These are phyloP conservation scores for Metallyticus violacea DNA, from an alignment of 2,888 invertebrate genomes.

Conservation along the genomic window DNA sequence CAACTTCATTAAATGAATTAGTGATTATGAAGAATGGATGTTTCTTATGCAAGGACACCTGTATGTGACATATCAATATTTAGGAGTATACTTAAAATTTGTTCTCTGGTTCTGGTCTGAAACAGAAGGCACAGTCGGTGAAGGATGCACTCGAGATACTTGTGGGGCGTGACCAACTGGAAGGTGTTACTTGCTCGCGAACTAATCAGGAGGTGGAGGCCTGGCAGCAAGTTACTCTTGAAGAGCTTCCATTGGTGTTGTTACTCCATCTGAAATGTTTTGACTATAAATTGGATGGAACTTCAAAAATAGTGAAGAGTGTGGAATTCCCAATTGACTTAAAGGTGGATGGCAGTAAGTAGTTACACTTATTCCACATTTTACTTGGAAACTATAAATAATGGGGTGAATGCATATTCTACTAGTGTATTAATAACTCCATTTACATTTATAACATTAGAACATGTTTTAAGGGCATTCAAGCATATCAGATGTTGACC, in stretches of 20 bases:
- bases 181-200: slow-evolving; percentile 80
- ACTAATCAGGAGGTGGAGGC: slow-evolving; percentile 82
- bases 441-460: no score
- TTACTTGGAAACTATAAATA: no score
- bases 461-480: no score
- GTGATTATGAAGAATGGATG: no score
- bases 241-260: slow-evolving; percentile 84
- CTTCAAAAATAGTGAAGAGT: slow-evolving; percentile 88
- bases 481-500: no score
- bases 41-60: no score
- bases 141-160: slow-evolving; percentile 84
- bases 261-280: slow-evolving; percentile 93
- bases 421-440: no score
- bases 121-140: slow-evolving; percentile 77
- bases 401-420: no score
- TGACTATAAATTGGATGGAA: slow-evolving; percentile 82
- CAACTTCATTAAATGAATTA: no score
- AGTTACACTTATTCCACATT: no score
- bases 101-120: slow-evolving; percentile 16
- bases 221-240: slow-evolving; percentile 85
- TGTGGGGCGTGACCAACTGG: slow-evolving; percentile 79
- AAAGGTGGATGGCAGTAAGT: slow-evolving; percentile 84
- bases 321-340: slow-evolving; percentile 87
- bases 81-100: no score
- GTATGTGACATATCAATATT: no score